Evolutionary conservation across 1,140 invertebrate genomes (phyloP).

Genomic region (Aradophagus sp.): DNA sequence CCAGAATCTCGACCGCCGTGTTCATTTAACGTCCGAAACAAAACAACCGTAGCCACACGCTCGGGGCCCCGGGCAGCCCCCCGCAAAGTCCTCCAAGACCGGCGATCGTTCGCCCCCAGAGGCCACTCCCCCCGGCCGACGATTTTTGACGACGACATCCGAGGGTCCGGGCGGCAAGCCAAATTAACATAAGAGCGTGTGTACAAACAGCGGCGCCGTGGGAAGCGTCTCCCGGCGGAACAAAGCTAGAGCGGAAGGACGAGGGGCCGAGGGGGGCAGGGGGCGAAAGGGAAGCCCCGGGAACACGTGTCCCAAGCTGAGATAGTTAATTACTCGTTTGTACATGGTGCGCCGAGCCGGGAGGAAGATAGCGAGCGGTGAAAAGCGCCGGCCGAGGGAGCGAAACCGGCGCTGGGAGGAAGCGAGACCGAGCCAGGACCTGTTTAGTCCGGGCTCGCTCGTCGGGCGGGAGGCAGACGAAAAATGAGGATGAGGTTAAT

Average conservation of each 20-base stretch:
- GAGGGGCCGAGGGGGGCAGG: not conserved
- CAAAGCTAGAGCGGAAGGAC: no score
- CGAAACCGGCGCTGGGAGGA: constrained; percentile 11
- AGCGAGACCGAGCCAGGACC: constrained; percentile 43
- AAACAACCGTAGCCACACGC: no score
- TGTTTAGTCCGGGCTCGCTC: constrained; percentile 61
- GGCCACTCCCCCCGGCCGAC: no score
- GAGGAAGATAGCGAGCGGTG: constrained; percentile 48
- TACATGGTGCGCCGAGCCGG: constrained; percentile 59
- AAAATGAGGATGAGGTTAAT: constrained; percentile 74
- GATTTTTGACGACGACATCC: no score
- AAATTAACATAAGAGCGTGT: constrained; percentile 75
- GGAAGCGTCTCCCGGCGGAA: constrained; percentile 14
- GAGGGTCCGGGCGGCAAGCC: constrained; percentile 69
- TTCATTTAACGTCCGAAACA: no score
- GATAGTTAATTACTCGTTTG: constrained; percentile 74
- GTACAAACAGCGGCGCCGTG: constrained; percentile 67
- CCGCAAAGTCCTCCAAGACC: no score
- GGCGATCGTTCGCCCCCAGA: no score
- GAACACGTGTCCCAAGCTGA: constrained; percentile 64
- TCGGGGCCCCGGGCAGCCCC: no score
- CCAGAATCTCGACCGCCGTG: no score
- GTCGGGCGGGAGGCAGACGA: constrained; percentile 56
- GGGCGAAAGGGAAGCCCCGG: constrained; percentile 41
- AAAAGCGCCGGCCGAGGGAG: constrained; percentile 38